Percentiles rank a stretch among this genome's conserved stretches.
Evolutionary conservation across 2,113 vertebrate genomes (phyloP).

Genomic region (Puma concolor): DNA sequence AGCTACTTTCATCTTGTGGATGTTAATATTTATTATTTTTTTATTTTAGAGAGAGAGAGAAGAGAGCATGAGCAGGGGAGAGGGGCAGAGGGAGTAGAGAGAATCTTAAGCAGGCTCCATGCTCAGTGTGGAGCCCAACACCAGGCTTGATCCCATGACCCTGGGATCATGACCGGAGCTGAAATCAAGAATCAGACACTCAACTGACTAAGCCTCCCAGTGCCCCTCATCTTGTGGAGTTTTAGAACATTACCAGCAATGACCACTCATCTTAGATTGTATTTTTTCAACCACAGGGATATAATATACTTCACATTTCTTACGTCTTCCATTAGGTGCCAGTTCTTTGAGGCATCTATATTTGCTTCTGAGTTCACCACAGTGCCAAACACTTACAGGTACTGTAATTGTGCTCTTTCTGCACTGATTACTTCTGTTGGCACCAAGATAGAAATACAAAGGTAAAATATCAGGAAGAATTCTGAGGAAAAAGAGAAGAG

Average conservation of each 20-base stretch:
- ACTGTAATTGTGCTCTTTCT: background rate
- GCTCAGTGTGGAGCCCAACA: too few species aligned
- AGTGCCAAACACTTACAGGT: background rate
- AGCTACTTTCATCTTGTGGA: background rate
- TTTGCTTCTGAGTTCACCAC: slow-evolving; percentile 9
- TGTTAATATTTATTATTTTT: background rate
- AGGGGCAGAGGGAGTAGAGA: too few species aligned
- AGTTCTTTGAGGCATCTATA: background rate
- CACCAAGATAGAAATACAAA: slow-evolving; percentile 22
- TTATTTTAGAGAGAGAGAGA: too few species aligned
- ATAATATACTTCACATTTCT: background rate
- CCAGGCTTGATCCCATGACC: too few species aligned
- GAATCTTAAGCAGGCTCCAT: too few species aligned
- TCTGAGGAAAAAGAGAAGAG: background rate
- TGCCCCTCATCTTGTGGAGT: background rate
- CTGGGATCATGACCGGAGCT: too few species aligned
- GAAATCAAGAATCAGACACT: too few species aligned
- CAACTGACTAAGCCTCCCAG: too few species aligned
- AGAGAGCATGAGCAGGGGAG: too few species aligned
- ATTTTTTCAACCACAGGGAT: background rate
- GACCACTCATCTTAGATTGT: background rate
- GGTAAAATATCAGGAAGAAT: slow-evolving; percentile 2
- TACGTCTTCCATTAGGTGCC: background rate
- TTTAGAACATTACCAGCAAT: background rate
- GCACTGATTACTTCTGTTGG: background rate